Evolutionary conservation across 2,888 invertebrate genomes (phyloP).

Genomic region (Drosophila villosipedis): DNA sequence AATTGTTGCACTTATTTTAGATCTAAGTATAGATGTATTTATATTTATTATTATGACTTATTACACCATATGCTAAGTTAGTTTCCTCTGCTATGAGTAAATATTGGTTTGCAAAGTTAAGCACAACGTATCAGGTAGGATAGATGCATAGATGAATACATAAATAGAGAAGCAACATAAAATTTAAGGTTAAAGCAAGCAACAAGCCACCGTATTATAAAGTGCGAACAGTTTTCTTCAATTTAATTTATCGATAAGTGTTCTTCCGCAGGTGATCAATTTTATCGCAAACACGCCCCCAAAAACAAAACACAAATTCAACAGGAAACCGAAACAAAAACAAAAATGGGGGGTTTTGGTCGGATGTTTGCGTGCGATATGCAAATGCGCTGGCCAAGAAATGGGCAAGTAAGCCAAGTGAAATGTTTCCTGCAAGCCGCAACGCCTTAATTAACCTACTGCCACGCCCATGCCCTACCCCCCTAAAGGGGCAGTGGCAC

Average conservation of each 20-base stretch:
- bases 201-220: constrained; percentile 51
- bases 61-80: background rate
- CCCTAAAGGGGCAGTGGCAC: background rate
- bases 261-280: constrained; percentile 58
- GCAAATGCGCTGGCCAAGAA: constrained; percentile 67
- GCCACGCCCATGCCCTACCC: constrained; percentile 5
- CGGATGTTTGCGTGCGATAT: constrained; percentile 76
- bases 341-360: constrained; percentile 39
- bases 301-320: background rate
- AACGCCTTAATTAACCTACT: constrained; percentile 65
- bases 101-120: constrained; percentile 4
- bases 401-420: constrained; percentile 77
- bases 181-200: constrained; percentile 27
- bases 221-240: constrained; percentile 41
- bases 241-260: constrained; percentile 56
- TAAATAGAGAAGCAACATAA: background rate
- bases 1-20: background rate
- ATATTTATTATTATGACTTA: background rate
- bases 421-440: constrained; percentile 75
- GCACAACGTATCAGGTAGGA: constrained; percentile 4
- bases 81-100: background rate
- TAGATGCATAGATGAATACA: constrained; percentile 2
- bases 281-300: constrained; percentile 38
- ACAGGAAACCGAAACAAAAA: constrained; percentile 9
- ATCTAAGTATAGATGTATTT: background rate